phyloP scores from a whole-genome alignment of 1,140 invertebrate genomes.

The Radopholus similis region DNA sequence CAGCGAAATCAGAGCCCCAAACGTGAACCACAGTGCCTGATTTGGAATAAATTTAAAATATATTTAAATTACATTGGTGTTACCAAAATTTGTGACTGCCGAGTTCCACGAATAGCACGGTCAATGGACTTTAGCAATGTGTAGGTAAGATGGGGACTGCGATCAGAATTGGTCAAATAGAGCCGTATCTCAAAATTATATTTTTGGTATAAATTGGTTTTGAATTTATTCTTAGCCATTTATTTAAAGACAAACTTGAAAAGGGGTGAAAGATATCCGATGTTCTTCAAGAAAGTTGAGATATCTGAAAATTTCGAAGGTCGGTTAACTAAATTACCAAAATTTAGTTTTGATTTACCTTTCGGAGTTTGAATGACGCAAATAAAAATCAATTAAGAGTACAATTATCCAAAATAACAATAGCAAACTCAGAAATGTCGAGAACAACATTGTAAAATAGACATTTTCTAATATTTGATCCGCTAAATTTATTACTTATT shows the following conservation, averaged over 20 bases:
- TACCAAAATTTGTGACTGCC: slow-evolving; percentile 11
- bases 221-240: not conserved
- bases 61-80: not conserved
- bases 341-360: slow-evolving; percentile 4
- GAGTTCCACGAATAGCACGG: not conserved
- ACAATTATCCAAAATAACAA: slow-evolving; percentile 28
- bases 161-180: slow-evolving; percentile 15
- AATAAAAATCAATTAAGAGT: slow-evolving; percentile 25
- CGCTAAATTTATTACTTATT: no score
- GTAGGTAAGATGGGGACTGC: not conserved
- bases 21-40: slow-evolving; percentile 36
- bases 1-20: slow-evolving; percentile 35
- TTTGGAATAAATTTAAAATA: not conserved
- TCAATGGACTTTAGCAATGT: slow-evolving; percentile 20
- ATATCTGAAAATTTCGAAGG: no score
- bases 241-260: slow-evolving; percentile 5
- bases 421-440: slow-evolving; percentile 27
- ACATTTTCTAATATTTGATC: not conserved
- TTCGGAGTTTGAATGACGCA: slow-evolving; percentile 20
- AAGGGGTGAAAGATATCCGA: slow-evolving; percentile 26
- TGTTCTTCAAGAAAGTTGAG: slow-evolving; percentile 26
- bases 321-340: not conserved
- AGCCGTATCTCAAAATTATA: slow-evolving; percentile 19
- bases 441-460: slow-evolving; percentile 15
- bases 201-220: not conserved